Base-by-base conservation (phyloP, 1,140 invertebrate species). In the Drosophila pseudoananassae region DNA sequence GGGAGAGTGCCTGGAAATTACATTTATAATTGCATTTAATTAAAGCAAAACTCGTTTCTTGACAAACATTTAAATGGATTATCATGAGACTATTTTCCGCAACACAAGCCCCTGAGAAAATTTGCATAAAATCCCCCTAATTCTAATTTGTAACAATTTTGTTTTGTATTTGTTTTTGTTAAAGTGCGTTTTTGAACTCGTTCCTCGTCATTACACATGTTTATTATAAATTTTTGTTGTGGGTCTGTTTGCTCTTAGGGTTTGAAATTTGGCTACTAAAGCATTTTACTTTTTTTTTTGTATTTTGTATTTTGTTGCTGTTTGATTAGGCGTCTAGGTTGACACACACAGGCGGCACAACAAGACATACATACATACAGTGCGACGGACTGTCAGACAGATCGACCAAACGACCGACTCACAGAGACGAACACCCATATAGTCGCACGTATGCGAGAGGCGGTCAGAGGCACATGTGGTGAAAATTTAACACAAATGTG, bases 401-500 rank as follows among this genome's bases (percentile, higher is more conserved):
- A 29, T 14, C n/a, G 57, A 43, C 31, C 45, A 23, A 38, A 9
- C 60, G 49, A 73, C 55, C 43, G 72, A 61, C 43, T 23, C 40
- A 55, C 61, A 79, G 52, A 81, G 50, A 71, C 49, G 54, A 51
- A 40, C 63, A 43, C 58, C 31, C 46, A 66, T 45, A 74, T 47
- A 52, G 7, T 36, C 10, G 29, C 40, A 60, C 25, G 15, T 17
- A 43, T 17, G 15, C 14, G 66, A 56, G 52, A 47, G 46, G 51
- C 63, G 47, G 43, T 57, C 47, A 43, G 43, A 47, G 51, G 56
- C 81, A 73, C 49, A 85, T 81, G 82, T 74, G 75, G 81, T 76
- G 76, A 70, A 84, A 81, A 85, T 85, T 85, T 85, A 81, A 85
- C 81, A 85, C 77, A 87, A 85, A 85, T 85, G 81, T 85, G 81